Evolutionary conservation across 1,140 invertebrate species (phyloP).

Genomic region (Megalopta genalis): DNA sequence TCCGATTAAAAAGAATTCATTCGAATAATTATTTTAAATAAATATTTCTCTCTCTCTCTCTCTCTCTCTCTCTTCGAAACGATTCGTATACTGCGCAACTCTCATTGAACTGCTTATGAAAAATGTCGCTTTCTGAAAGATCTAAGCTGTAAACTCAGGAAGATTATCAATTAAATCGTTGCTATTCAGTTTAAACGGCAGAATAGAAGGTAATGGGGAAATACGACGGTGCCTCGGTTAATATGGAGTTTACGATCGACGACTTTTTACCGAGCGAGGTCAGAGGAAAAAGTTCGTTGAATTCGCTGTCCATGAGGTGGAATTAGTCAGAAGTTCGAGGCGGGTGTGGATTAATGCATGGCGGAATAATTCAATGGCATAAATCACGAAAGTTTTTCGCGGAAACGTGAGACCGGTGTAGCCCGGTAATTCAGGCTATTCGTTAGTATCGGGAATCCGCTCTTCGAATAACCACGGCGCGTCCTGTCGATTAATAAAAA

Average conservation of each 20-base stretch:
- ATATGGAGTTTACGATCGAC: not conserved
- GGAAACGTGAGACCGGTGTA: not conserved
- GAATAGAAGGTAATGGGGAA: not conserved
- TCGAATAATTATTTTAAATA: too few species aligned
- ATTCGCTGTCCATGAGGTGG: not conserved
- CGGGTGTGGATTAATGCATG: slow-evolving; percentile 24
- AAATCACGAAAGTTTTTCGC: slow-evolving; percentile 21
- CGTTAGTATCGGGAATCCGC: slow-evolving; percentile 6
- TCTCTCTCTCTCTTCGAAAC: too few species aligned
- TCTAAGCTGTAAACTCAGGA: too few species aligned
- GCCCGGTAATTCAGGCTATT: not conserved
- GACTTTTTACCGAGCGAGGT: not conserved
- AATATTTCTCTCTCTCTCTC: too few species aligned
- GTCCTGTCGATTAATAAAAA: slow-evolving; percentile 4
- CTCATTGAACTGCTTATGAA: too few species aligned
- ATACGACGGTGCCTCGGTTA: not conserved
- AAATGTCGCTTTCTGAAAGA: too few species aligned
- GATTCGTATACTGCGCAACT: too few species aligned
- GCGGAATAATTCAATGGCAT: slow-evolving; percentile 31
- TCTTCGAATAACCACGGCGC: not conserved
- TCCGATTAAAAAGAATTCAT: too few species aligned
- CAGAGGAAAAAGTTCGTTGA: not conserved
- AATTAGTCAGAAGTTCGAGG: slow-evolving; percentile 8
- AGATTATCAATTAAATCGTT: too few species aligned
- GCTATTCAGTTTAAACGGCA: too few species aligned